Conservation (phyloP, 2,113 vertebrate species). For the Vidua chalybeata region DNA sequence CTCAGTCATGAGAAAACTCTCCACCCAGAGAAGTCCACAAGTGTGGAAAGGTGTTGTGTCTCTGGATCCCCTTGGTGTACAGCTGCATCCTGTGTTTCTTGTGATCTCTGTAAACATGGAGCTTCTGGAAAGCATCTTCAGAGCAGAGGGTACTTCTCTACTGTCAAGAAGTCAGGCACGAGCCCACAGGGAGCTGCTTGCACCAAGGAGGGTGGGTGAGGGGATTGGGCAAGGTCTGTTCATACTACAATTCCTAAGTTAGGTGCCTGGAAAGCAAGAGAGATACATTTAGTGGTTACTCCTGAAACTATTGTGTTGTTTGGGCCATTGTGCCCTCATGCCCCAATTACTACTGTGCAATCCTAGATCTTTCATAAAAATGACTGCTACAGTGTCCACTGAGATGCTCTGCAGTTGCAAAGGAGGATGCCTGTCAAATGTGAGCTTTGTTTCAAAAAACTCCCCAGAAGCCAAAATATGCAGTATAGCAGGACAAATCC, state of each 20-base stretch:
- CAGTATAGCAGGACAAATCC: not conserved
- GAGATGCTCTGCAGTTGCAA: not conserved
- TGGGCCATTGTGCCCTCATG: not conserved
- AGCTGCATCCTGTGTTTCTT: constrained; percentile 56
- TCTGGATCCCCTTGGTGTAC: constrained; percentile 8
- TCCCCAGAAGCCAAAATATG: not conserved
- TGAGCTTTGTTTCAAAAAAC: not conserved
- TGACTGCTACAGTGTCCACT: not conserved
- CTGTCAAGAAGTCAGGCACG: rapidly evolving
- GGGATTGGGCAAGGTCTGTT: not conserved
- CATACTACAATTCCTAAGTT: not conserved
- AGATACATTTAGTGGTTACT: not conserved
- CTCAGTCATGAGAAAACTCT: constrained; percentile 34
- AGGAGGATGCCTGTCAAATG: not conserved
- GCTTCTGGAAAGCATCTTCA: not conserved
- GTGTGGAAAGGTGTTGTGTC: not conserved
- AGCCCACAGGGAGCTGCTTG: not conserved
- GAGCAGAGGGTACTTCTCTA: not conserved
- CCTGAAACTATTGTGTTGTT: not conserved
- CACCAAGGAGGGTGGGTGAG: not conserved
- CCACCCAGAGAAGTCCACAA: not conserved
- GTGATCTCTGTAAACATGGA: not conserved
- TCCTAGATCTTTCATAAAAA: not conserved
- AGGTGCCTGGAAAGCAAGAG: not conserved
- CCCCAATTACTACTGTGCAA: not conserved